Evolutionary conservation across 2,888 invertebrate species (phyloP).

Genomic region (Heliconius aoede): DNA sequence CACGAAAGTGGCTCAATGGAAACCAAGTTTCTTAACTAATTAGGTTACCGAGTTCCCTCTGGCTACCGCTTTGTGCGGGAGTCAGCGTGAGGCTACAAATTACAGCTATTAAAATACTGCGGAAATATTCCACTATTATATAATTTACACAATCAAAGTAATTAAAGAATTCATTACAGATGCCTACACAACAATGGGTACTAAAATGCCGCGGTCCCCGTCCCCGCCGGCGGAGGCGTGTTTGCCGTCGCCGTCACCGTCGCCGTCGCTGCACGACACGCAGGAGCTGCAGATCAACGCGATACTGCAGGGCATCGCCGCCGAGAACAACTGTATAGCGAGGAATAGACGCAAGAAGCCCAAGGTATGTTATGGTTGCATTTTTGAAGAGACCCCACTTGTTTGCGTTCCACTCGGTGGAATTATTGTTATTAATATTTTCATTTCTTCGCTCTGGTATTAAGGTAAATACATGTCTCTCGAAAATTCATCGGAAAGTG

Average conservation of each 20-base stretch:
- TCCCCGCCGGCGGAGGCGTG: slow-evolving; percentile 61
- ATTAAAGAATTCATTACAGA: slow-evolving; percentile 57
- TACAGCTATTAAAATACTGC: too few relatives aligned
- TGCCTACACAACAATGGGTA: slow-evolving; percentile 78
- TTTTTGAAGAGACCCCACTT: background rate
- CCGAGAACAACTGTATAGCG: slow-evolving; percentile 67
- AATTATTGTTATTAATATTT: too few relatives aligned
- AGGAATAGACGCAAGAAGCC: slow-evolving; percentile 66
- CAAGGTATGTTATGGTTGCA: slow-evolving; percentile 56
- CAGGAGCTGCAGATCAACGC: slow-evolving; percentile 80
- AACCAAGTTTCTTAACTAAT: background rate
- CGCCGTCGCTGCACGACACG: slow-evolving; percentile 59
- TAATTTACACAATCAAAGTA: too few relatives aligned
- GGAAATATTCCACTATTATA: too few relatives aligned
- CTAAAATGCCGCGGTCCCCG: slow-evolving; percentile 71
- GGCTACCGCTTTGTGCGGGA: background rate
- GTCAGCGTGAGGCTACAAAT: background rate
- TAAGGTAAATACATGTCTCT: background rate
- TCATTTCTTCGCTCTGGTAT: too few relatives aligned
- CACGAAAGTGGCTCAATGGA: too few relatives aligned
- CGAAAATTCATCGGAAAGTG: background rate
- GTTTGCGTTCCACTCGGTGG: too few relatives aligned
- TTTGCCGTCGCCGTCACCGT: slow-evolving; percentile 25
- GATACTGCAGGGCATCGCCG: slow-evolving; percentile 76
- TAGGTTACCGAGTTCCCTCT: background rate